Conservation (phyloP, 2,888 invertebrate genomes). For the Leuctra nigra region DNA sequence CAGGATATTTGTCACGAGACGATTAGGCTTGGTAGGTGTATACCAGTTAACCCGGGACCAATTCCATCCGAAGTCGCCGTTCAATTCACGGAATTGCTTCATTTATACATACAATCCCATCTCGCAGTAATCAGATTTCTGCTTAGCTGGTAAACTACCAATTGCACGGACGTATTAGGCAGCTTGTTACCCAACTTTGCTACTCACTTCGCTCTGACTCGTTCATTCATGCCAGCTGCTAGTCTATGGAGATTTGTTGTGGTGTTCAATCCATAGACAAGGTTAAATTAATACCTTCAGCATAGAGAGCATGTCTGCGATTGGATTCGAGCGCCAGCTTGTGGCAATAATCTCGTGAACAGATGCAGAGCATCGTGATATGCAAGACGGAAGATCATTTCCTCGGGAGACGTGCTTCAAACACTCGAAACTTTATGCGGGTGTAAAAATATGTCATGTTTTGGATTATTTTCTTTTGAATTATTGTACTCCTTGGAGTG, state of each 20-base stretch:
- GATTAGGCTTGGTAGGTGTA: slow-evolving; percentile 3
- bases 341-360: neutral
- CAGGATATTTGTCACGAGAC: slow-evolving; percentile 2
- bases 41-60: slow-evolving; percentile 1
- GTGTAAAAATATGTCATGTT: neutral
- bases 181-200: slow-evolving; percentile 7
- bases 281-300: slow-evolving; percentile 3
- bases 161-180: slow-evolving; percentile 1
- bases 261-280: slow-evolving; percentile 9
- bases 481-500: slow-evolving; percentile 2
- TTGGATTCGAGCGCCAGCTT: neutral
- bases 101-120: slow-evolving; percentile 13
- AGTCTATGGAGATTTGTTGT: slow-evolving; percentile 8
- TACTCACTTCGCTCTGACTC: neutral
- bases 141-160: neutral
- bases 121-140: slow-evolving; percentile 11
- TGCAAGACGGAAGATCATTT: too few relatives aligned
- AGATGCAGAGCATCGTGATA: neutral
- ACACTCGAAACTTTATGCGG: neutral
- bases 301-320: neutral
- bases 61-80: slow-evolving; percentile 6
- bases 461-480: neutral
- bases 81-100: slow-evolving; percentile 16
- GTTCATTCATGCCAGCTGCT: slow-evolving; percentile 17
- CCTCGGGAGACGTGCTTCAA: too few relatives aligned